Base-by-base conservation (phyloP, 2,797 vertebrate genomes). In the Phataginus tetradactyla region DNA sequence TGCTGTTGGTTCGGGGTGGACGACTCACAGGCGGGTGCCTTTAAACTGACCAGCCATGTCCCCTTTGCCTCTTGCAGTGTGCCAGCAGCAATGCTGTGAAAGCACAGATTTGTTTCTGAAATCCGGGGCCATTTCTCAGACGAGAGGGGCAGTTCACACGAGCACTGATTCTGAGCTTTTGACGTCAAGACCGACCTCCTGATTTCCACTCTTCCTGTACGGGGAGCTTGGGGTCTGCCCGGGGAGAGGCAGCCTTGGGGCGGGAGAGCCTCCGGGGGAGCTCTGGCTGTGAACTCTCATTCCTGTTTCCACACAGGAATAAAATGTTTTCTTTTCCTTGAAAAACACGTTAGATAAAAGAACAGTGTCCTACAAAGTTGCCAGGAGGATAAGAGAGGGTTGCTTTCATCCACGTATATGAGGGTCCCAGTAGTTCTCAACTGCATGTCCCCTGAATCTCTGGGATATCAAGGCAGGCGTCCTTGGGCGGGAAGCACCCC, bases 251-350 rank as follows among this genome's bases (percentile, higher is more conserved):
- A 72, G 42, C 75, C 12, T 34, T 59, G 27, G 4, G 39, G 8
- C 27, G 1, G 15, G 61, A 39, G 21, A 45, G 9, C 7, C 10
- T 23, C 10, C 2, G 0, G 1, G 0, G 4, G 9, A 79, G n/a
- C 20, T 32, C 68, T 51, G 4, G 27, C 29, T 42, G 7, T 77
- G 75, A 55, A 71, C 61, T 27, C 21, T 27, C 64, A 51, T 39
- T 64, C 78, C 12, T 20, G 1, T 59, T 89, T 85, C 59, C 17
- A 11, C 13, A 42, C 51, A 17, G 3, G 42, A 23, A 63, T 93
- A 32, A 85, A 45, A 39, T 57, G 29, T 71, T 21, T 81, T 64
- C 12, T 66, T 78, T 95, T 91, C 37, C 53, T 87, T 37, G 4
- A 2, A 42, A 74, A 84, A 80, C 61, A 78, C 17, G 42, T 1